Evolutionary conservation across 1,140 invertebrate genomes (phyloP).

Genomic region (Archivesica marissinica): DNA sequence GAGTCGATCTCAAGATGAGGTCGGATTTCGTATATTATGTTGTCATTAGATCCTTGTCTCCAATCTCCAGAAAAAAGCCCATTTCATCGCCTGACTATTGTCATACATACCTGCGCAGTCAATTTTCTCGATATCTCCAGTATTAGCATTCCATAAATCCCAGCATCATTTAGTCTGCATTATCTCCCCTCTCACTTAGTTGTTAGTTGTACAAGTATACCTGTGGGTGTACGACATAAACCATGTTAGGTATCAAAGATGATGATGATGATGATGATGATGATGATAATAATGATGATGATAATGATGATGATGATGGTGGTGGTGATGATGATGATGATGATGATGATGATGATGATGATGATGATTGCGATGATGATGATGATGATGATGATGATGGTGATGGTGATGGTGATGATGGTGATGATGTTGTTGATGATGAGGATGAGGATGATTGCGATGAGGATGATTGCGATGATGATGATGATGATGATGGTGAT

Average conservation of each 20-base stretch:
- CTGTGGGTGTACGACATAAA: not conserved
- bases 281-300: slow-evolving; percentile 10
- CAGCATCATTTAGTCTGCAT: not conserved
- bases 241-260: not conserved
- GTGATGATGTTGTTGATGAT: no score
- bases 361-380: slow-evolving; percentile 18
- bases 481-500: no score
- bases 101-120: not conserved
- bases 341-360: not conserved
- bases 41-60: no score
- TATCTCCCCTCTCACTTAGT: not conserved
- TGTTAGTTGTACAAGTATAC: not conserved
- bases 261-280: slow-evolving; percentile 21
- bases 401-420: not conserved
- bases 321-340: not conserved
- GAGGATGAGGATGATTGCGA: no score
- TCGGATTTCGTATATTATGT: no score
- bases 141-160: not conserved
- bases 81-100: no score
- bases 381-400: not conserved
- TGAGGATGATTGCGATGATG: no score
- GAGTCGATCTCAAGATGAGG: no score
- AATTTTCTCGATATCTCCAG: not conserved
- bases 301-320: slow-evolving; percentile 25
- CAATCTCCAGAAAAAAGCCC: no score